phyloP scores from a whole-genome alignment of 2,113 vertebrate genomes.

The Gambusia affinis region DNA sequence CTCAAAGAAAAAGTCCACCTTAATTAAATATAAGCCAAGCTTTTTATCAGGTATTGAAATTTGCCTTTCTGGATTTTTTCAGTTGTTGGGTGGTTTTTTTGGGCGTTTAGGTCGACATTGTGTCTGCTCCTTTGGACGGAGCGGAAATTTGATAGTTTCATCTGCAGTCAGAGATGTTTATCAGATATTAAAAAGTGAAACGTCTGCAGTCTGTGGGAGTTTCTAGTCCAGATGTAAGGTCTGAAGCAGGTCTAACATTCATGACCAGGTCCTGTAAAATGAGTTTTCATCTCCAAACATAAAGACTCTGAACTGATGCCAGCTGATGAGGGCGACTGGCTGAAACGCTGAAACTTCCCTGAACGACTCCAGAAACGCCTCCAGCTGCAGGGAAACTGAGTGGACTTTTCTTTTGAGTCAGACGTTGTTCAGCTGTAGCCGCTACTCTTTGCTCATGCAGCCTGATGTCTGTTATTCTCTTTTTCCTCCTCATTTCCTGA shows the following conservation, averaged over 20 bases:
- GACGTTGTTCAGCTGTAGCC: neutral
- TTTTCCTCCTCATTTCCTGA: constrained; percentile 46
- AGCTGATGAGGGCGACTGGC: too few species aligned
- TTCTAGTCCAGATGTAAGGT: too few species aligned
- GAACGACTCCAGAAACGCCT: neutral
- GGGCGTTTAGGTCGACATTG: neutral
- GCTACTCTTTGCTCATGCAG: constrained; percentile 41
- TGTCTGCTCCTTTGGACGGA: neutral
- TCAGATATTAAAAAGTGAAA: too few species aligned
- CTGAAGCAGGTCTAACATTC: too few species aligned
- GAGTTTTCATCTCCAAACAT: too few species aligned
- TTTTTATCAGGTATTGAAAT: neutral
- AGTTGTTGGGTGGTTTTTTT: constrained; percentile 6
- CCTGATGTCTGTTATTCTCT: constrained; percentile 65
- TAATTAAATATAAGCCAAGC: neutral
- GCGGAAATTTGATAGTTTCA: too few species aligned
- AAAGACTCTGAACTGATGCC: too few species aligned
- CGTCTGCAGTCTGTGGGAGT: too few species aligned
- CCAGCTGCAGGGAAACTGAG: neutral
- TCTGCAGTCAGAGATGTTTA: too few species aligned
- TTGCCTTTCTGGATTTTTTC: constrained; percentile 17
- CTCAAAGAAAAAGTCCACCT: constrained; percentile 52
- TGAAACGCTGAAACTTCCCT: neutral
- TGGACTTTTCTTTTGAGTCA: constrained; percentile 2
- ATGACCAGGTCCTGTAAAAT: too few species aligned